Conservation (phyloP, 2,797 vertebrate species). For the Acrossocheilus wenchowensis region DNA sequence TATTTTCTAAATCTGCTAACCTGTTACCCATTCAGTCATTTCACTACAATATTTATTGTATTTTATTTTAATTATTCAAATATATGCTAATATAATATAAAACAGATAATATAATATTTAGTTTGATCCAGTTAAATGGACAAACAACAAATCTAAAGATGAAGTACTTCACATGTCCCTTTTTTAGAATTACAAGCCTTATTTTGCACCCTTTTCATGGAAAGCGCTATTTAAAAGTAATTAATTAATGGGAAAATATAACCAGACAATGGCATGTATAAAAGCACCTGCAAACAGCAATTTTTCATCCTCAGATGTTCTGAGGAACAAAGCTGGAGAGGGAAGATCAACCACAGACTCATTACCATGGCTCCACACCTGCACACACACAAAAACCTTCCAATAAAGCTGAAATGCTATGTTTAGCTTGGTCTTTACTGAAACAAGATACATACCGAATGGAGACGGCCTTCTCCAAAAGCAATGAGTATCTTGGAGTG, state of each 20-base stretch:
- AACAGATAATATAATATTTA: not conserved
- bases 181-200: not conserved
- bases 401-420: not conserved
- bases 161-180: not conserved
- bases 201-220: not conserved
- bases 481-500: slow-evolving; percentile 72
- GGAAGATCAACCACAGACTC: slow-evolving; percentile 71
- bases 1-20: no score
- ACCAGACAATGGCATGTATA: not conserved
- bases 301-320: slow-evolving; percentile 78
- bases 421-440: not conserved
- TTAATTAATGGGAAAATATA: not conserved
- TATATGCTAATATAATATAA: not conserved
- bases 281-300: slow-evolving; percentile 80
- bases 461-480: slow-evolving; percentile 71
- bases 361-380: slow-evolving; percentile 74
- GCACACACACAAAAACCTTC: slow-evolving; percentile 38
- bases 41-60: not conserved
- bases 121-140: not conserved
- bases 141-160: not conserved
- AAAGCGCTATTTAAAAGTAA: not conserved
- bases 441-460: slow-evolving; percentile 66
- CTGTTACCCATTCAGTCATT: not conserved
- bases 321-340: slow-evolving; percentile 72
- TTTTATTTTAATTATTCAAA: not conserved